These are phyloP conservation scores for Eospalax fontanierii DNA, from an alignment of 2,797 vertebrate species.

Conservation along the genomic window DNA sequence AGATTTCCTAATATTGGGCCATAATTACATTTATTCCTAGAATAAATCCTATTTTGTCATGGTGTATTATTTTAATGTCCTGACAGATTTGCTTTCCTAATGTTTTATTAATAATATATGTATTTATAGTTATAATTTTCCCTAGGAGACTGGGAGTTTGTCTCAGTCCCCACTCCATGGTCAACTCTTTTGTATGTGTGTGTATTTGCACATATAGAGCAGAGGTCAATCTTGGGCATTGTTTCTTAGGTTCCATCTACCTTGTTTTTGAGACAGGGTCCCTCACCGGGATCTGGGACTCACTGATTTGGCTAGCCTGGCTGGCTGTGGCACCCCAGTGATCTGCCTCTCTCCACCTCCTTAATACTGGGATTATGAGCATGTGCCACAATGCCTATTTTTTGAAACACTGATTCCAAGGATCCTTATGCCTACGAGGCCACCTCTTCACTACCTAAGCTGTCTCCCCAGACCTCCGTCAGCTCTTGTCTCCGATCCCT, in stretches of 20 bases:
- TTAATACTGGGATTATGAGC: neutral
- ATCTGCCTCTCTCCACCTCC: neutral
- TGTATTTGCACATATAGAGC: neutral
- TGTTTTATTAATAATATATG: slow-evolving; percentile 73
- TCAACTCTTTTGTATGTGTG: neutral
- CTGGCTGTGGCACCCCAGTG: neutral
- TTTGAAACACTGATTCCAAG: neutral
- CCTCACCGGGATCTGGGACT: neutral
- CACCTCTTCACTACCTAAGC: neutral
- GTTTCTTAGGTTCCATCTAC: neutral
- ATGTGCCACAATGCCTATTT: neutral
- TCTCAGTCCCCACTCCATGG: neutral
- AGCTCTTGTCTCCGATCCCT: neutral
- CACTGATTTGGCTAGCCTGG: neutral
- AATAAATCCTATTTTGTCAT: slow-evolving; percentile 60
- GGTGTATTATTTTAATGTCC: slow-evolving; percentile 61
- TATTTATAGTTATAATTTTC: slow-evolving; percentile 72
- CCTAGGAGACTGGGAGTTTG: slow-evolving; percentile 36
- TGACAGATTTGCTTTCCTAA: slow-evolving; percentile 69
- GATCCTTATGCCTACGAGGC: neutral
- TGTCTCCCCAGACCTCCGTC: neutral
- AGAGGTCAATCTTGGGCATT: neutral
- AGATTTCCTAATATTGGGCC: slow-evolving; percentile 68
- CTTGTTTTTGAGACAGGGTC: neutral
- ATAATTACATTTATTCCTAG: slow-evolving; percentile 68